Evolutionary conservation across 2,888 invertebrate genomes (phyloP), one percentile per base, ranked within the genome.

Genomic region (Microctonus aethiopoides): DNA sequence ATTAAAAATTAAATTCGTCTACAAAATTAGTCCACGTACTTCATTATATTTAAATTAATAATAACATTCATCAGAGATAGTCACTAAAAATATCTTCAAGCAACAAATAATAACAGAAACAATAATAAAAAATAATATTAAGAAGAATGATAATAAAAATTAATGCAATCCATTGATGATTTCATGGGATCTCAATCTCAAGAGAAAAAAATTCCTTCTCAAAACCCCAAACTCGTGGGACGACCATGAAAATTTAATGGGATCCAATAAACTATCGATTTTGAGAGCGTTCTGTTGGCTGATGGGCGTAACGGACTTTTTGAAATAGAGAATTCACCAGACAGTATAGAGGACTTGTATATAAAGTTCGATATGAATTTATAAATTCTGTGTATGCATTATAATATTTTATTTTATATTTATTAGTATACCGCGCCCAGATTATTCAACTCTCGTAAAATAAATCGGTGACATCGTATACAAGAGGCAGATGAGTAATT

Each of bases 381-480:
- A n/a, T n/a, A n/a, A n/a, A n/a, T n/a, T n/a, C n/a, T 36, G 26
- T 67, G 68, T 65, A 57, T 20, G 32, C 34, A 60, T 59, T 46
- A 62, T 56, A 26, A 56, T 32, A 65, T 34, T 39, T 29, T 29
- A 46, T 64, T 64, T 59, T 67, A 22, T 67, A 63, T 54, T 70
- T 60, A 60, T 67, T 69, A 22, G 67, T 62, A 56, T 56, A 67
- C 46, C 46, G 65, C 62, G 65, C 51, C 39, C 61, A 34, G 66
- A 67, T 72, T 74, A 68, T 57, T 34, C 32, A 57, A 20, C n/a
- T 75, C 80, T 80, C 81, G 80, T 84, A 80, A 84, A 84, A 84
- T 83, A 84, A 84, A 86, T 86, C 81, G 84, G 82, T 81, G 82
- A 83, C 84, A 84, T 57, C 1, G 82, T 78, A 78, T 79, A 29